Conservation (phyloP, 2,797 vertebrate species). For the Hydrolagus colliei region DNA sequence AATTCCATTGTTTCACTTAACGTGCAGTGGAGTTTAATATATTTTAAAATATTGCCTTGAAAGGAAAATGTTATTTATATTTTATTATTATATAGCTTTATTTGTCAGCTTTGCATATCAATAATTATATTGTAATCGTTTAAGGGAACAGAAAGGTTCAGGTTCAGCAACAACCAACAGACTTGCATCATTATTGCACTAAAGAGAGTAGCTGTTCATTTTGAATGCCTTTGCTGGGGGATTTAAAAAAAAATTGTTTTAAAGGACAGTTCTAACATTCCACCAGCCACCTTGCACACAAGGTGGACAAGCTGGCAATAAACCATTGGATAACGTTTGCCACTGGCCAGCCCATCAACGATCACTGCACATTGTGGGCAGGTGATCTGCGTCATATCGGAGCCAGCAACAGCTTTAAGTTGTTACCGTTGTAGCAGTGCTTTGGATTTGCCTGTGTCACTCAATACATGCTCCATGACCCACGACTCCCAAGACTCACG, state of each 20-base stretch:
- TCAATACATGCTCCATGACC: background rate
- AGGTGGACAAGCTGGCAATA: background rate
- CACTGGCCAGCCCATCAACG: background rate
- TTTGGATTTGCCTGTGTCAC: background rate
- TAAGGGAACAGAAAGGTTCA: background rate
- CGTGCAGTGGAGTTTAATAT: background rate
- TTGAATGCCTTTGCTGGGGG: background rate
- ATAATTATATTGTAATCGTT: background rate
- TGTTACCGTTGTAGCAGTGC: background rate
- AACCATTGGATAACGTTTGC: background rate
- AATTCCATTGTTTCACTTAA: background rate
- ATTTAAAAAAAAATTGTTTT: background rate
- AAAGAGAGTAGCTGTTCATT: background rate
- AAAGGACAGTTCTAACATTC: background rate
- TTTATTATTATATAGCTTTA: constrained; percentile 2
- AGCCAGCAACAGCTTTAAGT: background rate
- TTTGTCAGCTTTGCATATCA: background rate
- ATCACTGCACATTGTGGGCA: background rate
- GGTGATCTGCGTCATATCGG: background rate
- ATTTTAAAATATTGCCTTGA: background rate
- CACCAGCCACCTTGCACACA: background rate
- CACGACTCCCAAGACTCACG: background rate
- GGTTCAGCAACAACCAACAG: background rate
- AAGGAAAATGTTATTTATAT: background rate
- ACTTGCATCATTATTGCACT: background rate